Evolutionary conservation across 2,797 vertebrate genomes (phyloP), one percentile per base, ranked within the genome.

Genomic region (Meda fulgida): DNA sequence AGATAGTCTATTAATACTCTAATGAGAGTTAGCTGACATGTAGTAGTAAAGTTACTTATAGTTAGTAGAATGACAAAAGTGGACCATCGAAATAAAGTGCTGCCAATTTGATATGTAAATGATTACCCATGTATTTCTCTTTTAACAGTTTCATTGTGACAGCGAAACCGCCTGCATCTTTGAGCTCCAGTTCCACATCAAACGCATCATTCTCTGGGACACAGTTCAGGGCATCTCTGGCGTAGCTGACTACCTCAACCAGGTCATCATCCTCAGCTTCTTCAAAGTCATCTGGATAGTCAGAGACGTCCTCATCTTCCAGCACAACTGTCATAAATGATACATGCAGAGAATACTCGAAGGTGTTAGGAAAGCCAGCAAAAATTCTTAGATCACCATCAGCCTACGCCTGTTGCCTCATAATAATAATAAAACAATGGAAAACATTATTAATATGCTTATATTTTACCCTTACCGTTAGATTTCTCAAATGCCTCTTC

Each of bases 201-300:
- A 89, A 89, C 1, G 78, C 82, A 0, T 93, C 92, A 5, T 93
- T 89, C 70, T 90, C 90, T 23, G 85, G 80, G 0, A 66, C 84
- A 40, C 88, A 87, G 83, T 90, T 90, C 88, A 89, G 87, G 65
- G 87, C 86, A 53, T 83, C 89, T 31, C 86, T 89, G 70, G 93
- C 92, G 19, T 83, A 75, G 53, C 81, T 90, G 58, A 90, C 90
- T 16, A 87, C 91, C 71, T 89, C 86, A 46, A 85, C 82, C 83
- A 91, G 86, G 21, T 92, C 90, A 4, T 91, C 92, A 5, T 87
- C 83, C 5, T 94, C 93, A 29, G 86, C 87, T 86, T 95, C 95
- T 80, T 93, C 96, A 79, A 96, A 96, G 89, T 96, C 95, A 91
- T 96, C 96, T 2, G 93, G 91, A 88, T 96, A 96, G 26, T 96